Conservation (phyloP, 2,888 invertebrate species). For the Eilema caniola region DNA sequence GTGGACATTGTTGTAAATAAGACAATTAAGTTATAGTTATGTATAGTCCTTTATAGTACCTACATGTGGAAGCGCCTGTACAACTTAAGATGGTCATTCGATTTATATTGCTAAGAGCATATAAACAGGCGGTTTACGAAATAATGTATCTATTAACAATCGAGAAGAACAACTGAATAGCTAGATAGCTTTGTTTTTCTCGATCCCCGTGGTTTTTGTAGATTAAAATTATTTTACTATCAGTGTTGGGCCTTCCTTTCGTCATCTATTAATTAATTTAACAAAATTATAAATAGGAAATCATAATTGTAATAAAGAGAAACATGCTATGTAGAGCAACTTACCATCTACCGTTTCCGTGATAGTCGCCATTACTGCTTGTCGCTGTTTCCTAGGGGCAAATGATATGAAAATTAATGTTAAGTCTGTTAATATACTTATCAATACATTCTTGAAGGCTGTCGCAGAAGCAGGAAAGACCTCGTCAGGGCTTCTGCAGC, state of each 20-base stretch:
- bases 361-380: slow-evolving; percentile 66
- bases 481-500: slow-evolving; percentile 48
- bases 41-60: too few relatives aligned
- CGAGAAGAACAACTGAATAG: too few relatives aligned
- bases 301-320: neutral
- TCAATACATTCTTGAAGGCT: slow-evolving; percentile 57
- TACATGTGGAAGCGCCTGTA: neutral
- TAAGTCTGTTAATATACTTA: slow-evolving; percentile 72
- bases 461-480: slow-evolving; percentile 58
- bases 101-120: neutral
- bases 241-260: too few relatives aligned
- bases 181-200: too few relatives aligned
- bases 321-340: slow-evolving; percentile 1
- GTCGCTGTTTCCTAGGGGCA: slow-evolving; percentile 52
- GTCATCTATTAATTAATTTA: too few relatives aligned
- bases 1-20: slow-evolving; percentile 33
- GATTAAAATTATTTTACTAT: too few relatives aligned
- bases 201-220: too few relatives aligned
- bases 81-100: neutral
- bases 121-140: neutral
- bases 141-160: too few relatives aligned
- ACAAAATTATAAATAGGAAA: too few relatives aligned
- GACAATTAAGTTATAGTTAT: too few relatives aligned
- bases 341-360: slow-evolving; percentile 70
- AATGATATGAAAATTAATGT: slow-evolving; percentile 72